A percentile compares a stretch with the other conserved stretches of the same genome.
phyloP scores from a whole-genome alignment of 2,113 vertebrate genomes.

The Eira barbara region DNA sequence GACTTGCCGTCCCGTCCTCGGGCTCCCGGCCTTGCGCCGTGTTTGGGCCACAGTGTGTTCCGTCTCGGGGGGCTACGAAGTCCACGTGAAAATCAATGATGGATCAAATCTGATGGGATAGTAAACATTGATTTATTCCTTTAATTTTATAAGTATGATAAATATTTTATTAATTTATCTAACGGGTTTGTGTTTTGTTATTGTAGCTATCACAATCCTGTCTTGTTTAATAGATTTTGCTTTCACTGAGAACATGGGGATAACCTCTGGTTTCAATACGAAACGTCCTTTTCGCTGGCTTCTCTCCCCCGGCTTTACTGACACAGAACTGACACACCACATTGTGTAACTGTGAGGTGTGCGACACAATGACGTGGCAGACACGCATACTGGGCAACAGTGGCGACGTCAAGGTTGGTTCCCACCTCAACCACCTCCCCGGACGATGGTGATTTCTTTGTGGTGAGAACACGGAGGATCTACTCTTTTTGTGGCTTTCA shows the following conservation, averaged over 20 bases:
- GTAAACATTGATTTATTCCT: neutral
- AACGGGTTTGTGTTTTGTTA: neutral
- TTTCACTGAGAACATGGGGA: neutral
- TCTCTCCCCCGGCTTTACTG: neutral
- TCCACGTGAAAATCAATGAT: neutral
- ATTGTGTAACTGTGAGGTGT: rapidly evolving
- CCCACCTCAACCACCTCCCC: neutral
- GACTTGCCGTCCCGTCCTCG: too few relatives aligned
- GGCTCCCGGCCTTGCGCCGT: neutral
- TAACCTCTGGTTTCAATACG: slow-evolving; percentile 40
- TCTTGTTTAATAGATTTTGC: neutral
- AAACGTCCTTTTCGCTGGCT: neutral
- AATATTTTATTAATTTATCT: neutral
- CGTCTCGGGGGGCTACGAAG: neutral
- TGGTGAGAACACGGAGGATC: neutral
- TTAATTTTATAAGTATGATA: neutral
- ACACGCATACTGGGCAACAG: rapidly evolving
- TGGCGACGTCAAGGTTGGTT: neutral
- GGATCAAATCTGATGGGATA: neutral
- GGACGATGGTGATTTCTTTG: rapidly evolving
- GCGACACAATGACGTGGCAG: rapidly evolving
- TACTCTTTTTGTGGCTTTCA: neutral
- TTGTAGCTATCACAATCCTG: neutral
- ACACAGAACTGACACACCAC: too few relatives aligned
- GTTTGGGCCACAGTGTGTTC: neutral